Conservation (phyloP, 2,797 vertebrate genomes). For the Lemur catta region DNA sequence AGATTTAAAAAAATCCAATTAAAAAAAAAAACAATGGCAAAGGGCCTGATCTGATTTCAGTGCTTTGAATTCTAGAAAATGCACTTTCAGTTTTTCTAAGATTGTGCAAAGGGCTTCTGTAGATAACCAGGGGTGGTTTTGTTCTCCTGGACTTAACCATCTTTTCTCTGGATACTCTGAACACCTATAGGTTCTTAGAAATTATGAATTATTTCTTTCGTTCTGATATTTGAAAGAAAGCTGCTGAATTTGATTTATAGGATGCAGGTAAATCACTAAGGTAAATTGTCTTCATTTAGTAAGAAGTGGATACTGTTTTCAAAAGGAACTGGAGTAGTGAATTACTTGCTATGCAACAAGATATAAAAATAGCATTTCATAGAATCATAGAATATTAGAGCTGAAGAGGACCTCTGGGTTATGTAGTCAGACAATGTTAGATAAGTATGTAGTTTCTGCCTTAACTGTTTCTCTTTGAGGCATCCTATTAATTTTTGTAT, state of each 20-base stretch:
- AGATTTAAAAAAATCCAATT: too few species aligned
- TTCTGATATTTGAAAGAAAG: not conserved
- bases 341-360: not conserved
- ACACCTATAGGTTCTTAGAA: not conserved
- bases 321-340: not conserved
- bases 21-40: not conserved
- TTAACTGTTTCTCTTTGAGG: not conserved
- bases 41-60: not conserved
- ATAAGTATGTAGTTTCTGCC: not conserved
- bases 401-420: not conserved
- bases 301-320: constrained; percentile 33
- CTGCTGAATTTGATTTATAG: constrained; percentile 27
- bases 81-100: constrained; percentile 12
- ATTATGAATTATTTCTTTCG: constrained; percentile 18
- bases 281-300: constrained; percentile 24
- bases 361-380: not conserved
- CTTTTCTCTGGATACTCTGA: constrained; percentile 1
- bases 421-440: not conserved
- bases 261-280: not conserved
- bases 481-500: not conserved
- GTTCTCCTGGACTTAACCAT: not conserved
- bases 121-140: not conserved
- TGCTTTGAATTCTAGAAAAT: constrained; percentile 38
- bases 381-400: not conserved
- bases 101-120: not conserved